These are phyloP conservation scores for Emydura subglobosa DNA, from an alignment of 2,113 vertebrate genomes.

Conservation along the genomic window DNA sequence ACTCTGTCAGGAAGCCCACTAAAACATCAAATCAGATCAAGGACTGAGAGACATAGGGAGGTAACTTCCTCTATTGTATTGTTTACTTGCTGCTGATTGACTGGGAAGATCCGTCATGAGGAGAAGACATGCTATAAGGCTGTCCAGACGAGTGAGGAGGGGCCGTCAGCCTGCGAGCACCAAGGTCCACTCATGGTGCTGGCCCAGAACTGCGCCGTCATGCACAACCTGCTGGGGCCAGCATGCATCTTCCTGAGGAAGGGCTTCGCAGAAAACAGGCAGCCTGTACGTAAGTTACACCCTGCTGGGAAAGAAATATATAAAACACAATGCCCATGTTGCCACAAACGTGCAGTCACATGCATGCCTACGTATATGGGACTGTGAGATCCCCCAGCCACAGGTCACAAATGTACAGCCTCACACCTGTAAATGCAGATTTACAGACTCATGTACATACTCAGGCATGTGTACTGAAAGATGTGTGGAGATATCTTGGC, in stretches of 20 bases:
- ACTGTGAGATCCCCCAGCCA: background rate
- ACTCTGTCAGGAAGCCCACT: conserved; percentile 58
- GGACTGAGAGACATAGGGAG: conserved; percentile 25
- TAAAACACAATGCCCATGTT: background rate
- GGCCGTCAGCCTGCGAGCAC: conserved; percentile 81
- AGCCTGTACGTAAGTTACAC: conserved; percentile 98
- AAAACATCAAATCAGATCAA: conserved; percentile 52
- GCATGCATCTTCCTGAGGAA: conserved; percentile 99
- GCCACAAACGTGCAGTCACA: background rate
- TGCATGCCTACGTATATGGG: accelerated
- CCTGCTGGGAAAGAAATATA: conserved; percentile 27
- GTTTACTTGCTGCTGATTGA: conserved; percentile 79
- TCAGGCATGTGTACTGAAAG: background rate
- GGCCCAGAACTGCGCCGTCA: conserved; percentile 93
- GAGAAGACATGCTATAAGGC: conserved; percentile 93
- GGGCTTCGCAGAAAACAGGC: conserved; percentile 96
- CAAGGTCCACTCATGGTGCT: conserved; percentile 90
- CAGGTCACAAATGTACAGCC: background rate
- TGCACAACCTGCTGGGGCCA: conserved; percentile 96
- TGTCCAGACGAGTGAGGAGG: conserved; percentile 91
- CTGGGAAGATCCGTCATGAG: conserved; percentile 89
- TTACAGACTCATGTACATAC: conserved; percentile 11
- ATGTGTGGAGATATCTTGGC: background rate
- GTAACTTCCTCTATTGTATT: conserved; percentile 82
- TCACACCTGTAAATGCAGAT: background rate